Conservation (phyloP, 2,888 invertebrate genomes). For the Stenoptilia bipunctidactyla region DNA sequence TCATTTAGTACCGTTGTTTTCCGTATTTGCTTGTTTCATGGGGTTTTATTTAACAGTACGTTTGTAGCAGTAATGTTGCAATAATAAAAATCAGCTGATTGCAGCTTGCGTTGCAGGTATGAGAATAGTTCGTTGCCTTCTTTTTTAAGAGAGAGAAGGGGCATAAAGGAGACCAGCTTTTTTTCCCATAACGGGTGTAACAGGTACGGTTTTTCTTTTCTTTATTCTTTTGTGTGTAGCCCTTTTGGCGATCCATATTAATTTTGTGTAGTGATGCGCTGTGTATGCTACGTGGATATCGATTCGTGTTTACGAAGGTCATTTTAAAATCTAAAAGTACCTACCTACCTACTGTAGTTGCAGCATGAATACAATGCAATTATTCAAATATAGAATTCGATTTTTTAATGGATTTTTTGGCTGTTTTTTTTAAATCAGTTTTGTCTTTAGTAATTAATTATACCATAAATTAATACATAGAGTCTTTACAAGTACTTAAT, state of each 20-base stretch:
- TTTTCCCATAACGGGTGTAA: constrained; percentile 24
- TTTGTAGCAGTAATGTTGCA: neutral
- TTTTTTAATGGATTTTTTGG: too few species aligned
- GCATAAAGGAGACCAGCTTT: constrained; percentile 12
- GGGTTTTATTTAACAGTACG: too few species aligned
- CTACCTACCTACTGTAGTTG: too few species aligned
- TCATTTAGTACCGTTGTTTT: too few species aligned
- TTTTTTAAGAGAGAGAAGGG: neutral
- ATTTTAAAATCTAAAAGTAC: too few species aligned
- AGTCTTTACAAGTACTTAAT: too few species aligned
- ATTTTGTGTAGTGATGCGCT: constrained; percentile 10
- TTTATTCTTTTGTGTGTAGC: constrained; percentile 10
- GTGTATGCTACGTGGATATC: constrained; percentile 1
- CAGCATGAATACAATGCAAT: too few species aligned
- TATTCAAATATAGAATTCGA: too few species aligned
- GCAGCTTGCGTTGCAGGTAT: constrained; percentile 1
- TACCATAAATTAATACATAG: too few species aligned
- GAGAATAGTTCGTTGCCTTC: constrained; percentile 1
- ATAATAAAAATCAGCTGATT: constrained; percentile 21
- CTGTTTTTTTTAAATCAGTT: too few species aligned
- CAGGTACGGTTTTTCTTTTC: constrained; percentile 20
- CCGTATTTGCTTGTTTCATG: too few species aligned
- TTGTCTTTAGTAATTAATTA: too few species aligned
- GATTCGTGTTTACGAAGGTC: neutral
- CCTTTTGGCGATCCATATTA: constrained; percentile 9